Evolutionary conservation across 2,113 vertebrate genomes (phyloP).

Genomic region (Choloepus hoffmanni): DNA sequence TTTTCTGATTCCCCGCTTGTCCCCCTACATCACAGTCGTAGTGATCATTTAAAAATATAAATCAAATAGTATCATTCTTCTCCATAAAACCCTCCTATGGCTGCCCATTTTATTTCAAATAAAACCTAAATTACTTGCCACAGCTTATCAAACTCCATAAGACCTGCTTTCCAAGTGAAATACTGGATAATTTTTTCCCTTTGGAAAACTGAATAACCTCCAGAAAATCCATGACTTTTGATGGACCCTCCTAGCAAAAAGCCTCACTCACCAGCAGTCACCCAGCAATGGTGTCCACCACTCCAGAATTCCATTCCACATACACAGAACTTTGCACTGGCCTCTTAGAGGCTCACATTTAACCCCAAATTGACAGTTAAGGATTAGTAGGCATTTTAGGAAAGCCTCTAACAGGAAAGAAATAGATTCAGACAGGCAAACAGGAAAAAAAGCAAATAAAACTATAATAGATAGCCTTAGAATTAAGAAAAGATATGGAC

Average conservation of each 20-base stretch:
- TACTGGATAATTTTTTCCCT: background rate
- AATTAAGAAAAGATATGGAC: background rate
- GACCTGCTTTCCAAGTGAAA: background rate
- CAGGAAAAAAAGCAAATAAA: background rate
- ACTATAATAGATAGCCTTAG: background rate
- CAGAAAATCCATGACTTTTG: constrained; percentile 1
- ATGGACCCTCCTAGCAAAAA: background rate
- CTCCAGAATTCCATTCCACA: background rate
- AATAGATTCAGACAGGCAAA: background rate
- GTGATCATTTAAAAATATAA: constrained; percentile 19
- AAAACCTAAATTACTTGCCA: background rate
- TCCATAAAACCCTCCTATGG: background rate
- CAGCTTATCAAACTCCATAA: background rate
- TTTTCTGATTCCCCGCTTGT: background rate
- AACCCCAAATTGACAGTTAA: background rate
- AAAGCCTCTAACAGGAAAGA: background rate
- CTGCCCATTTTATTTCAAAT: background rate
- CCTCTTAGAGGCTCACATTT: background rate
- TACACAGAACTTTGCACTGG: background rate
- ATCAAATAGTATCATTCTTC: background rate
- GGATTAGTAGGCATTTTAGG: background rate
- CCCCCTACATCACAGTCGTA: background rate
- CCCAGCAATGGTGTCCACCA: background rate
- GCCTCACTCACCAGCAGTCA: background rate
- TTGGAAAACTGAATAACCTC: background rate